These are phyloP conservation scores for Ursus arctos DNA, from an alignment of 2,113 vertebrate species.

Conservation along the genomic window DNA sequence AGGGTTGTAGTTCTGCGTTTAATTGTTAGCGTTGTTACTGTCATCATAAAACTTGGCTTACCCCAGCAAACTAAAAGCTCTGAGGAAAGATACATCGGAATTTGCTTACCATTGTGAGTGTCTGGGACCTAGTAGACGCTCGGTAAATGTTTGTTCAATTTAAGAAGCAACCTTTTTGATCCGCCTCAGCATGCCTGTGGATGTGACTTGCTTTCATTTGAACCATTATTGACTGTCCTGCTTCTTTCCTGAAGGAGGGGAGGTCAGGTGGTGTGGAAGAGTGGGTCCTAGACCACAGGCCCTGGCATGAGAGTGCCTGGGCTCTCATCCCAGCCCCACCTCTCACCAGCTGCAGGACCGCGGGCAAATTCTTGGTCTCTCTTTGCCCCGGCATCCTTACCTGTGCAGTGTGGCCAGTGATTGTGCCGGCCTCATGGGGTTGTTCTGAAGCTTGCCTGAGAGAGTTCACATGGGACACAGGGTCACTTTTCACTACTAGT, in stretches of 20 bases:
- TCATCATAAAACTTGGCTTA: background rate
- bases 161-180: background rate
- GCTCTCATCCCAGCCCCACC: too few species aligned
- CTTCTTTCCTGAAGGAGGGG: background rate
- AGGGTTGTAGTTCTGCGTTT: constrained; percentile 4
- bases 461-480: background rate
- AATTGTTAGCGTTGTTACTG: background rate
- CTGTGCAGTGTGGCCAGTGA: background rate
- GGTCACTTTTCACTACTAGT: background rate
- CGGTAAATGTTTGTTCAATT: background rate
- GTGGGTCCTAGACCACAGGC: background rate
- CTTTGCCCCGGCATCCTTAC: background rate
- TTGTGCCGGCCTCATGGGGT: background rate
- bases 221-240: background rate
- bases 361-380: background rate
- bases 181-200: background rate
- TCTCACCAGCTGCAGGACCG: background rate
- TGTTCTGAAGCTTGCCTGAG: background rate
- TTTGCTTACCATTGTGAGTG: background rate
- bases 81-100: background rate
- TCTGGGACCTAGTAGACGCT: background rate
- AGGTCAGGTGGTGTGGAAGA: background rate
- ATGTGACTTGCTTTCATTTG: background rate
- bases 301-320: background rate
- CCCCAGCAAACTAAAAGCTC: background rate